Percentiles rank a stretch among this genome's conserved stretches.
These are phyloP conservation scores for Ardeotis arabs DNA, from an alignment of 2,113 vertebrate genomes.

Conservation along the genomic window DNA sequence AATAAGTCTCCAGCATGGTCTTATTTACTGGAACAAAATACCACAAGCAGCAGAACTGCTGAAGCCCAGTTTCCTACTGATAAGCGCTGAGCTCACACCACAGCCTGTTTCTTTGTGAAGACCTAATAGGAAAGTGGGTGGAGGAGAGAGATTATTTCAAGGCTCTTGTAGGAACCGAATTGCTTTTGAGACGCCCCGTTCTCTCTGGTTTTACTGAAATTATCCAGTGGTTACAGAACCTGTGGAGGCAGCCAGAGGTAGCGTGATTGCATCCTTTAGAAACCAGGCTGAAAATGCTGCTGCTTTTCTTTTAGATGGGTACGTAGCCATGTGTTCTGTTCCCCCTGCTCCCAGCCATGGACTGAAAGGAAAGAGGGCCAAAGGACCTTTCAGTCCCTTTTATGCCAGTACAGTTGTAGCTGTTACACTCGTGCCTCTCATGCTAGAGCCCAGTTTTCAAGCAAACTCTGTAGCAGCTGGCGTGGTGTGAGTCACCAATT, in stretches of 20 bases:
- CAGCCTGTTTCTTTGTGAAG: conserved; percentile 16
- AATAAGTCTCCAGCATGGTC: background rate
- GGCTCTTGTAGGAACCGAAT: background rate
- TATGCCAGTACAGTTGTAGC: background rate
- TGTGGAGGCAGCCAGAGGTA: background rate
- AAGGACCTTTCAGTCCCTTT: background rate
- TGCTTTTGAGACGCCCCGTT: background rate
- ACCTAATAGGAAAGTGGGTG: background rate
- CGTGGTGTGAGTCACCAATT: accelerated
- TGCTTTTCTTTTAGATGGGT: background rate
- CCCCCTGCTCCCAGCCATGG: background rate
- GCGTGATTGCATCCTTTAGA: background rate
- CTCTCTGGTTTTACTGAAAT: background rate
- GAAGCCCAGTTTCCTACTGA: conserved; percentile 24
- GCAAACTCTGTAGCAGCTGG: background rate
- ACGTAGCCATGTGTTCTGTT: background rate
- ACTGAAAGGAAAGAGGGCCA: background rate
- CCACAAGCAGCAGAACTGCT: background rate
- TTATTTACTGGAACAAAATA: background rate
- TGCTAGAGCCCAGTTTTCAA: background rate
- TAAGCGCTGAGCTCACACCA: background rate
- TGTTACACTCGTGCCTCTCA: background rate
- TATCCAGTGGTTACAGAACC: background rate
- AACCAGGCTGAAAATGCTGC: background rate
- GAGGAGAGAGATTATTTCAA: conserved; percentile 17